Evolutionary conservation across 1,140 invertebrate species (phyloP).

Genomic region (Bombus polaris): DNA sequence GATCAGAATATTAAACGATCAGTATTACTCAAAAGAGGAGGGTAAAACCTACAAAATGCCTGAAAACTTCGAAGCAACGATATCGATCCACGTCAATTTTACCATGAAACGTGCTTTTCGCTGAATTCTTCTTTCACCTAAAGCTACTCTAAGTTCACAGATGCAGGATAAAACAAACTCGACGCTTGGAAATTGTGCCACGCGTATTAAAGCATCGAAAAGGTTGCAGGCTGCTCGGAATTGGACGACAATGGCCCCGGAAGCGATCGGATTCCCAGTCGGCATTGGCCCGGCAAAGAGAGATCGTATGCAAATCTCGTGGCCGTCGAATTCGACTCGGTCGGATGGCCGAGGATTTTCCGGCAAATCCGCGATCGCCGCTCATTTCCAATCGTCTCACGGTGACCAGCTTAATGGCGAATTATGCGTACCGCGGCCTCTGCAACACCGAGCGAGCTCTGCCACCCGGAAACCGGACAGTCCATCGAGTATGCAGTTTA

Average conservation of each 20-base stretch:
- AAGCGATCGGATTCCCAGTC: not conserved
- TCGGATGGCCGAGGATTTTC: not conserved
- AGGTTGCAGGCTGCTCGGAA: not conserved
- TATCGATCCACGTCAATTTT: too few species aligned
- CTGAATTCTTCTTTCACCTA: too few species aligned
- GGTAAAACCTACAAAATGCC: too few species aligned
- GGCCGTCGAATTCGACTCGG: not conserved
- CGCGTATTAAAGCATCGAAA: not conserved
- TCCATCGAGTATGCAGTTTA: not conserved
- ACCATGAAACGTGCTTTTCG: too few species aligned
- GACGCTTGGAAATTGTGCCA: not conserved
- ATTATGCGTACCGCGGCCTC: not conserved
- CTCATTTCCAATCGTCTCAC: conserved; percentile 10
- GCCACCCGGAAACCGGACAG: not conserved
- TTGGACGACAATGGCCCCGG: not conserved
- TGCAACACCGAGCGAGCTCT: not conserved
- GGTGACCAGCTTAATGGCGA: conserved; percentile 11
- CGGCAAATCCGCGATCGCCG: conserved; percentile 1
- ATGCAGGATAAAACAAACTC: not conserved
- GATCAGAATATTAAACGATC: too few species aligned
- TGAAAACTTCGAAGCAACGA: too few species aligned
- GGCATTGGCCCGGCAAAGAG: not conserved
- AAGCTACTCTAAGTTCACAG: not conserved
- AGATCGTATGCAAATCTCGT: not conserved
- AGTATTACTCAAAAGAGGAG: too few species aligned